Evolutionary conservation across 2,113 vertebrate genomes (phyloP), one percentile per base, ranked within the genome.

Genomic region (Embiotoca jacksoni): DNA sequence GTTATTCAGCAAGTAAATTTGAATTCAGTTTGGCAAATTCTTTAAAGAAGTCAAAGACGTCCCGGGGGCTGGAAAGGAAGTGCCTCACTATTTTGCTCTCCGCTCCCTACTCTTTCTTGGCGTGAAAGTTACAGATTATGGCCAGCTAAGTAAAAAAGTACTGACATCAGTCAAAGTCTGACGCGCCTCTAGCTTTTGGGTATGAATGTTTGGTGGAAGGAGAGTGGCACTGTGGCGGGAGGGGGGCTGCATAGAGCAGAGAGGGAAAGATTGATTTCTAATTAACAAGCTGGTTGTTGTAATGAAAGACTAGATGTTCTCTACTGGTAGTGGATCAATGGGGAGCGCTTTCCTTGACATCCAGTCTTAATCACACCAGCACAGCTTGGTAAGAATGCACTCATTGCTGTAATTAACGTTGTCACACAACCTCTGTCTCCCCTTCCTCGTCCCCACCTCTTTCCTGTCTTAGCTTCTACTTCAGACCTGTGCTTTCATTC

Each of bases 301-400:
- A 94, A 93, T 90, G 79, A 91, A 91, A 92, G 81, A 83, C 80
- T 81, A 75, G 78, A 87, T 84, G 79, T 77, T 90, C 80, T 84
- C 79, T 60, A 75, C 71, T 89, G 88, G 72, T 82, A 83, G 76
- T 75, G 65, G 87, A 91, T 93, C 89, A 92, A 90, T 92, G 85
- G 67, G 61, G 69, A 92, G 74, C 50, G 6, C 76, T 85, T 93
- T 82, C 85, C 89, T 60, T 52, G 83, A 88, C 78, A 84, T 68
- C 56, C 64, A 76, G 69, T 85, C 86, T 89, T 91, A 93, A 92
- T 93, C 87, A 92, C 73, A 80, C 61, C n/a, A 41, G 61, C 80
- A 23, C 81, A 72, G 72, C 78, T 84, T 81, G 83, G 68, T 74
- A 65, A 82, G 70, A 87, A 85, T 52, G 47, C 65, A 68, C 71